Evolutionary conservation across 2,113 vertebrate genomes (phyloP).

Genomic region (Dissostichus mawsoni): DNA sequence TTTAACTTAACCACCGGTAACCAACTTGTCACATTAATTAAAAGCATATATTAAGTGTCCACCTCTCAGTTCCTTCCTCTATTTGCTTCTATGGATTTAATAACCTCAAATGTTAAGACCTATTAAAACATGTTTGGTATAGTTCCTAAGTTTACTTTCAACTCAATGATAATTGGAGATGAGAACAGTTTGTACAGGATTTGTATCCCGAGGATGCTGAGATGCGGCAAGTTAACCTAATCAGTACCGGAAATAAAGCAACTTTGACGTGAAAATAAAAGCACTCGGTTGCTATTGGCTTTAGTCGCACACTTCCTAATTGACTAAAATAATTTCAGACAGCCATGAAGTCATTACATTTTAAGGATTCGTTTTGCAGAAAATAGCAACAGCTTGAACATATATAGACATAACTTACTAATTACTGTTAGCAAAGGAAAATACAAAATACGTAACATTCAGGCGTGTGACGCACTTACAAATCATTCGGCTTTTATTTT

Average conservation of each 20-base stretch:
- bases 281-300: background rate
- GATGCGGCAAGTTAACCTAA: background rate
- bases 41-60: background rate
- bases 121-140: background rate
- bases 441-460: accelerated
- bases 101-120: background rate
- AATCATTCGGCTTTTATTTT: slow-evolving; percentile 39
- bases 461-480: slow-evolving; percentile 14
- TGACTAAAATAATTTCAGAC: background rate
- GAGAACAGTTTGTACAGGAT: background rate
- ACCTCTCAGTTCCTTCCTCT: background rate
- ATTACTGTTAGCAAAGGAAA: accelerated
- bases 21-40: background rate
- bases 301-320: background rate
- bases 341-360: no score
- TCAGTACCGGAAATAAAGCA: background rate
- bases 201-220: background rate
- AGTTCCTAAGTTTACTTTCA: no score
- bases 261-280: background rate
- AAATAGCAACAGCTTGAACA: background rate
- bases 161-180: background rate
- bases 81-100: background rate
- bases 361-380: background rate
- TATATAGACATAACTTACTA: accelerated
- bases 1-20: background rate